phyloP scores from a whole-genome alignment of 2,797 vertebrate genomes.

The Lagocephalus sceleratus region DNA sequence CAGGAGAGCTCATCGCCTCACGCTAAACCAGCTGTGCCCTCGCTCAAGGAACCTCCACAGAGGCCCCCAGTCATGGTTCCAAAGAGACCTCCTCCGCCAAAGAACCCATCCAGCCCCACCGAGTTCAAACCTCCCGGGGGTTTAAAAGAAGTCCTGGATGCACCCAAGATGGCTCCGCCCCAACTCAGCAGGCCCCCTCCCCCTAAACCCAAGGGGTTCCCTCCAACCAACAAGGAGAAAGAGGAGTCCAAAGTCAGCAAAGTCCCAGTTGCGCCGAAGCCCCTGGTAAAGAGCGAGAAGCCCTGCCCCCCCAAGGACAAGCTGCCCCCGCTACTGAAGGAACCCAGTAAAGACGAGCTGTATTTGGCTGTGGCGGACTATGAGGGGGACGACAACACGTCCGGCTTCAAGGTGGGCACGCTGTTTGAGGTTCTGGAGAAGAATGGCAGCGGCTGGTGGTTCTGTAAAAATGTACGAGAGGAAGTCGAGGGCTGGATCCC shows the following conservation, averaged over 20 bases:
- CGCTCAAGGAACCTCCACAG: conserved; percentile 78
- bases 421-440: conserved; percentile 93
- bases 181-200: conserved; percentile 80
- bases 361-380: conserved; percentile 94
- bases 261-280: conserved; percentile 77
- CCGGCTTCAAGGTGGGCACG: conserved; percentile 92
- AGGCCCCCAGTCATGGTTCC: conserved; percentile 83
- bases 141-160: conserved; percentile 74
- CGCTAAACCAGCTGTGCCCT: conserved; percentile 66
- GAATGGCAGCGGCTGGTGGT: conserved; percentile 95
- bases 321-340: conserved; percentile 78
- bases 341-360: conserved; percentile 80
- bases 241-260: conserved; percentile 81
- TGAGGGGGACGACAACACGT: conserved; percentile 90
- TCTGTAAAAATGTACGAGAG: conserved; percentile 88
- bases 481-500: conserved; percentile 97
- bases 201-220: conserved; percentile 83
- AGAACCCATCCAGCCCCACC: conserved; percentile 71
- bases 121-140: conserved; percentile 71
- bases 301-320: conserved; percentile 80
- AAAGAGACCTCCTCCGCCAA: conserved; percentile 92
- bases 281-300: conserved; percentile 80
- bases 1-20: conserved; percentile 71
- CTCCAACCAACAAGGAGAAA: conserved; percentile 70
- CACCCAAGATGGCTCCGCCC: conserved; percentile 42